Conservation (phyloP, 2,888 invertebrate genomes). For the Cyaniris semiargus region DNA sequence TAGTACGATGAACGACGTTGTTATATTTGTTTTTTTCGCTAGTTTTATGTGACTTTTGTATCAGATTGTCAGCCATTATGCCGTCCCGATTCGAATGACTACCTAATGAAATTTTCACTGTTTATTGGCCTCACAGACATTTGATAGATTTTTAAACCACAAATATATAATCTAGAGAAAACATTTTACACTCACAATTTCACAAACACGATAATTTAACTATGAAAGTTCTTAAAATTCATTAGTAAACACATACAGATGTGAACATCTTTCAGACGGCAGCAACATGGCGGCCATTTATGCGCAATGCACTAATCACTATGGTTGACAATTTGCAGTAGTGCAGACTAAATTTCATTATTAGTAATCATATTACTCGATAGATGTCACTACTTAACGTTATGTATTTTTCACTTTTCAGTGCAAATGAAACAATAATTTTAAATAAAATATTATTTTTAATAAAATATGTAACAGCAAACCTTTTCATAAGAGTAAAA, state of each 20-base stretch:
- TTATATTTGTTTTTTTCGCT: slow-evolving; percentile 82
- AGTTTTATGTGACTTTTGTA: slow-evolving; percentile 82
- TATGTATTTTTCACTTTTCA: background rate
- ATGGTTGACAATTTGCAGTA: slow-evolving; percentile 79
- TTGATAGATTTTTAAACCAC: slow-evolving; percentile 76
- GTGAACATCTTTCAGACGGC: slow-evolving; percentile 81
- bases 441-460: background rate
- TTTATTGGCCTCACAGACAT: slow-evolving; percentile 80
- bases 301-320: slow-evolving; percentile 82
- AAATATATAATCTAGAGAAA: slow-evolving; percentile 73
- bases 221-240: slow-evolving; percentile 75
- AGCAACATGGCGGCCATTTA: slow-evolving; percentile 82
- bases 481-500: background rate
- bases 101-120: slow-evolving; percentile 81
- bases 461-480: background rate
- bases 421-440: background rate
- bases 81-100: slow-evolving; percentile 80
- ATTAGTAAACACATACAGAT: slow-evolving; percentile 81
- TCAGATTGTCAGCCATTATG: slow-evolving; percentile 84
- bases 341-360: slow-evolving; percentile 65
- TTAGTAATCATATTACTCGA: slow-evolving; percentile 47
- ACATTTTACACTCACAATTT: slow-evolving; percentile 80
- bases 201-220: slow-evolving; percentile 78
- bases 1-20: slow-evolving; percentile 85
- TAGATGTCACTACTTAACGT: slow-evolving; percentile 51